Evolutionary conservation across 2,888 invertebrate species (phyloP).

Genomic region (Ophion slaviceki): DNA sequence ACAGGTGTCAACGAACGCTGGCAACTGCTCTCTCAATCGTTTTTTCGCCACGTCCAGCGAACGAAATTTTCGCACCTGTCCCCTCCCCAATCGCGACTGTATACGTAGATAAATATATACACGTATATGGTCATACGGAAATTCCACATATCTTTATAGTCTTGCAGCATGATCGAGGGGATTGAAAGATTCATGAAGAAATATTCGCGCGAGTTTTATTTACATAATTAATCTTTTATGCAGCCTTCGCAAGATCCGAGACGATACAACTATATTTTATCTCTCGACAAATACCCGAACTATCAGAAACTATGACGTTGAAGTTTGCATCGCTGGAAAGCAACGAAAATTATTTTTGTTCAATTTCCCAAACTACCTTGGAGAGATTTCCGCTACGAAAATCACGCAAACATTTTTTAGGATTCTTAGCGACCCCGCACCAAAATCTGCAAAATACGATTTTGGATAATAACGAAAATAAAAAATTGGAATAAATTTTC

Average conservation of each 20-base stretch:
- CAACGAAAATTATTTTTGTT: too few species aligned
- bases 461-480: too few species aligned
- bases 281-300: neutral
- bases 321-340: too few species aligned
- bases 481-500: too few species aligned
- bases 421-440: too few species aligned
- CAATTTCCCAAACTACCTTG: too few species aligned
- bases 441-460: too few species aligned
- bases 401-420: too few species aligned
- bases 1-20: conserved; percentile 80
- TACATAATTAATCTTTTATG: conserved; percentile 30
- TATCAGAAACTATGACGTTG: neutral
- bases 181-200: conserved; percentile 16
- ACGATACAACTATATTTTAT: neutral
- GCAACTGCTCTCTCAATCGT: conserved; percentile 62
- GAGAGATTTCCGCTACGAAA: too few species aligned
- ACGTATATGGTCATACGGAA: conserved; percentile 38
- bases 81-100: conserved; percentile 51
- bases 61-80: conserved; percentile 65
- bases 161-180: conserved; percentile 13
- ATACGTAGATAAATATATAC: conserved; percentile 26
- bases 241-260: neutral
- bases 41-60: conserved; percentile 54
- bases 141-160: conserved; percentile 58
- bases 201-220: conserved; percentile 22